Percentiles rank a stretch among this genome's conserved stretches.
Conservation (phyloP, 2,888 invertebrate species). For the Callyntrura sp. region DNA sequence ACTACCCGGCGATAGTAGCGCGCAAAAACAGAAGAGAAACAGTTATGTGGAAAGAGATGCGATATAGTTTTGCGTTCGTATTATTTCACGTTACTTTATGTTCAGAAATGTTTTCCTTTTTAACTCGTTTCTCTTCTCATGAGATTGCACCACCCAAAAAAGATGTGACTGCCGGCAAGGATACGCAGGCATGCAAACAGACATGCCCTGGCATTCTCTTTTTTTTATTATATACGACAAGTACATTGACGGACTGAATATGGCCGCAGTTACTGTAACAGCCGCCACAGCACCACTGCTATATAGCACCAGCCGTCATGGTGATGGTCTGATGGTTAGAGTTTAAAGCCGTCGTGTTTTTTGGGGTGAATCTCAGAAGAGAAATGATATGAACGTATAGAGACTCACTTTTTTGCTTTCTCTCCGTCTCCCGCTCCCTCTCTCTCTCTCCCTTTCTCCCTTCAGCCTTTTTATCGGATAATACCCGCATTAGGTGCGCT, state of each 20-base stretch:
- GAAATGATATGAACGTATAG: conserved; percentile 39
- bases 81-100: conserved; percentile 31
- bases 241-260: conserved; percentile 22
- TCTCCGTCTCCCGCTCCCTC: conserved; percentile 19
- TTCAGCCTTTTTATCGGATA: conserved; percentile 69
- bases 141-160: neutral
- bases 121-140: conserved; percentile 10
- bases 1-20: neutral
- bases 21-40: neutral
- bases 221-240: neutral
- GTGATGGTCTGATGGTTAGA: neutral
- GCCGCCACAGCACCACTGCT: too few species aligned
- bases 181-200: neutral
- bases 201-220: neutral
- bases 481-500: conserved; percentile 74
- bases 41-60: neutral
- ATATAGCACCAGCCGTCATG: neutral
- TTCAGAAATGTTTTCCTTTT: neutral
- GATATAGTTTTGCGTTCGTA: neutral
- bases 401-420: conserved; percentile 66
- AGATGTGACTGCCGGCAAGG: neutral
- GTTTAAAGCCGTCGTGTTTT: neutral
- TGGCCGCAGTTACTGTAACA: neutral
- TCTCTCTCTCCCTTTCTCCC: conserved; percentile 20
- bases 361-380: conserved; percentile 28